Percentiles rank a stretch among this genome's conserved stretches.
Conservation (phyloP, 2,113 vertebrate genomes). For the Haemorhous mexicanus region DNA sequence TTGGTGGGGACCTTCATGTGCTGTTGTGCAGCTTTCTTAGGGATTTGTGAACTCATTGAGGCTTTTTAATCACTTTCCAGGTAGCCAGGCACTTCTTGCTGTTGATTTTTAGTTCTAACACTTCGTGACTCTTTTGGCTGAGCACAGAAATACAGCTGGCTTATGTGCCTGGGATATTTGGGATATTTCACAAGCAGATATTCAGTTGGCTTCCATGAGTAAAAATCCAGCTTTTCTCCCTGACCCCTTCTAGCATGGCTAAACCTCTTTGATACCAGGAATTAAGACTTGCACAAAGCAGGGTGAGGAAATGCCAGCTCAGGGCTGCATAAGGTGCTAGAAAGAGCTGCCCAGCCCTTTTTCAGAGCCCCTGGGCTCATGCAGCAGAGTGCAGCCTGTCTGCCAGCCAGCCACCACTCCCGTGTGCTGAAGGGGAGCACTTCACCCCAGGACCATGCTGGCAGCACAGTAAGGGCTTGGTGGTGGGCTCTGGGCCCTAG, state of each 20-base stretch:
- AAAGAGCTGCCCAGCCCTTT: neutral
- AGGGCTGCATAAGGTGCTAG: neutral
- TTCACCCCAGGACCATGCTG: neutral
- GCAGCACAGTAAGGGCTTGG: neutral
- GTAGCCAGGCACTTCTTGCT: neutral
- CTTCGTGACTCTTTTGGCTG: neutral
- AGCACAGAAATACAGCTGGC: neutral
- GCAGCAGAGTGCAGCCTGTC: neutral
- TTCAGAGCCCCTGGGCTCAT: neutral
- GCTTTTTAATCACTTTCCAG: conserved; percentile 1
- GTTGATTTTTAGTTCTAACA: neutral
- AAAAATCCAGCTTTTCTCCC: conserved; percentile 8
- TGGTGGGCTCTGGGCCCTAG: neutral
- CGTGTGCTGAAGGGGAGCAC: neutral
- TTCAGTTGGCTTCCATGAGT: neutral
- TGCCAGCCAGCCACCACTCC: neutral
- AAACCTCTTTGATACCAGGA: neutral
- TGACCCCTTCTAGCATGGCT: neutral
- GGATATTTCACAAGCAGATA: neutral
- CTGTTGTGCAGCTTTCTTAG: neutral
- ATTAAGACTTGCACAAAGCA: neutral
- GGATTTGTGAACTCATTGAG: neutral
- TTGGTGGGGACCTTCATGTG: neutral
- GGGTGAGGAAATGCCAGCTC: neutral
- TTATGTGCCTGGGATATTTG: accelerated